Percentiles rank a stretch among this genome's conserved stretches.
Conservation (phyloP, 2,113 vertebrate species). For the Festucalex cinctus region DNA sequence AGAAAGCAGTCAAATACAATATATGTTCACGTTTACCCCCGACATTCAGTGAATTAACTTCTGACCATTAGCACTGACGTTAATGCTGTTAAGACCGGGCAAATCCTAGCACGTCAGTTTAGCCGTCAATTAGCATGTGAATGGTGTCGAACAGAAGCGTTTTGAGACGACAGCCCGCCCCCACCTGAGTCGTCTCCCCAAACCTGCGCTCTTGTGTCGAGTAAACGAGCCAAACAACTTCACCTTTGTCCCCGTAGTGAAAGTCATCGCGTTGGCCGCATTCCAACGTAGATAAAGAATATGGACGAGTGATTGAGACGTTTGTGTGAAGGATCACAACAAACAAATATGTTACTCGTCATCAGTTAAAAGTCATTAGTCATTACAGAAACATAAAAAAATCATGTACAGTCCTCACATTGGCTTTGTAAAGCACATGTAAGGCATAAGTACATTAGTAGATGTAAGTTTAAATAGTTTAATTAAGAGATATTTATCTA, state of each 20-base stretch:
- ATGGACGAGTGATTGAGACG: background rate
- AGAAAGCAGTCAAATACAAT: background rate
- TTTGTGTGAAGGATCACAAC: background rate
- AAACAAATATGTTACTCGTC: background rate
- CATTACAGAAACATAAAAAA: background rate
- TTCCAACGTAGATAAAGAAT: slow-evolving; percentile 27
- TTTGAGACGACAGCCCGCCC: background rate
- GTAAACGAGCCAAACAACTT: slow-evolving; percentile 26
- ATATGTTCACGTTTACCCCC: background rate
- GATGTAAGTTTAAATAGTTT: background rate
- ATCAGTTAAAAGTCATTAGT: background rate
- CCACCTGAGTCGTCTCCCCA: background rate
- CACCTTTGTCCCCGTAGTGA: slow-evolving; percentile 21
- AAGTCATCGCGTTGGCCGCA: slow-evolving; percentile 14
- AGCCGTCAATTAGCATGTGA: slow-evolving; percentile 13
- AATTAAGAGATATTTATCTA: too few species aligned
- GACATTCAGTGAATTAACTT: background rate
- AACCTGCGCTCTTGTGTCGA: slow-evolving; percentile 7
- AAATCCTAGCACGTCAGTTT: background rate
- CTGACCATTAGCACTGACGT: background rate
- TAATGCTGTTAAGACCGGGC: background rate
- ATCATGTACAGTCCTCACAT: background rate
- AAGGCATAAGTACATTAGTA: background rate
- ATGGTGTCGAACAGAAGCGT: background rate
- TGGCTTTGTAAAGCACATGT: background rate